Conservation (phyloP, 2,888 invertebrate genomes). For the Archaeoteleia sp. region DNA sequence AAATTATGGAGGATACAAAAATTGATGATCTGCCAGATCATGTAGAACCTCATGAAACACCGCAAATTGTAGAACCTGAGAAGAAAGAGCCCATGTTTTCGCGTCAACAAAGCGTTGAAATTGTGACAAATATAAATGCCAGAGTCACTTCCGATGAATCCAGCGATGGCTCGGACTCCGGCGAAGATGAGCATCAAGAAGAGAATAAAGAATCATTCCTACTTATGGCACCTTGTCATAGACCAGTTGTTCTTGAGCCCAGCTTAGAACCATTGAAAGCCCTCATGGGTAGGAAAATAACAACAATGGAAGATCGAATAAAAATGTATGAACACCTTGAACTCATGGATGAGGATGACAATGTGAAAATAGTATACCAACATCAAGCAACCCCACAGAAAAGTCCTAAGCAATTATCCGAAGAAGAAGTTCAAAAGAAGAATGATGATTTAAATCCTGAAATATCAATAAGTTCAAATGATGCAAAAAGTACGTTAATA, state of each 20-base stretch:
- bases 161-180: conserved; percentile 58
- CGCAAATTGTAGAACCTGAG: neutral
- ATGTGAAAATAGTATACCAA: too few relatives aligned
- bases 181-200: conserved; percentile 51
- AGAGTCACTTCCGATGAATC: conserved; percentile 55
- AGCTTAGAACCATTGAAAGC: conserved; percentile 68
- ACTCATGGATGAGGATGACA: too few relatives aligned
- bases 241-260: conserved; percentile 62
- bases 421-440: conserved; percentile 29
- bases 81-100: conserved; percentile 6
- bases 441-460: neutral
- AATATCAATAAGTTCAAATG: neutral
- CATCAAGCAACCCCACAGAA: conserved; percentile 7
- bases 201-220: conserved; percentile 56
- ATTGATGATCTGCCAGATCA: neutral
- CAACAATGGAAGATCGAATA: conserved; percentile 54
- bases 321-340: too few relatives aligned
- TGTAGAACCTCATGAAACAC: neutral
- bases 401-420: conserved; percentile 3
- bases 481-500: conserved; percentile 20
- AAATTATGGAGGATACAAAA: neutral
- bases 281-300: conserved; percentile 55
- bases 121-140: conserved; percentile 31
- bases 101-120: conserved; percentile 34
- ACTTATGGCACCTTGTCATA: conserved; percentile 67